phyloP scores from a whole-genome alignment of 2,888 invertebrate genomes.

The Melinaea menophilus region DNA sequence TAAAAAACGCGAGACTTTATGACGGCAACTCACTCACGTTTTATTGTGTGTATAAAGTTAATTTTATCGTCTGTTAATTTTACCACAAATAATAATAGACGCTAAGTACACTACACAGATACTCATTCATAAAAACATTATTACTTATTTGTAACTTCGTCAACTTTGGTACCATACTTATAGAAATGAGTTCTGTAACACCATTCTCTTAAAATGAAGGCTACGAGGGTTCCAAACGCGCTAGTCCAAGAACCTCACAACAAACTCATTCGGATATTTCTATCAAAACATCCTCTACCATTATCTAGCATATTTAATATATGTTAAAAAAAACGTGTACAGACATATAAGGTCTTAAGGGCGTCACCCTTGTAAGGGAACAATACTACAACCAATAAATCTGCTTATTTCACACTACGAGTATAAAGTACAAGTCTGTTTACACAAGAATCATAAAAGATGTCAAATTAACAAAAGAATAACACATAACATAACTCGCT shows the following conservation, averaged over 20 bases:
- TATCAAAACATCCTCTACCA: no score
- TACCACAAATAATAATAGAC: slow-evolving; percentile 76
- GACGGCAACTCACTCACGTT: slow-evolving; percentile 78
- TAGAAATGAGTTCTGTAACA: no score
- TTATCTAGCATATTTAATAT: no score
- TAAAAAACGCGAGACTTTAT: slow-evolving; percentile 79
- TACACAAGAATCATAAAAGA: slow-evolving; percentile 75
- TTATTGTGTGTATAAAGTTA: slow-evolving; percentile 79
- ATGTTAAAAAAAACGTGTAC: slow-evolving; percentile 34
- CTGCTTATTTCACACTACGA: slow-evolving; percentile 65
- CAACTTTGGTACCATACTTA: no score
- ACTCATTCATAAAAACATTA: background rate
- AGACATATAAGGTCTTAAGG: slow-evolving; percentile 29
- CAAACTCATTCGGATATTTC: no score
- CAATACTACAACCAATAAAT: slow-evolving; percentile 72
- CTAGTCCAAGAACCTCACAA: no score
- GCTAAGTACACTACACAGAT: slow-evolving; percentile 48
- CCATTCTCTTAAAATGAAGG: no score
- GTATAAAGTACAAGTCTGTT: slow-evolving; percentile 62
- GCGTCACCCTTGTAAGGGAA: slow-evolving; percentile 50
- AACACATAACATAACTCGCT: slow-evolving; percentile 57
- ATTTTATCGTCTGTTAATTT: slow-evolving; percentile 79
- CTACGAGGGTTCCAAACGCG: no score
- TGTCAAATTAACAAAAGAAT: slow-evolving; percentile 67
- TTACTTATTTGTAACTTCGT: background rate